Conservation (phyloP, 2,797 vertebrate genomes). For the Zalophus californianus region DNA sequence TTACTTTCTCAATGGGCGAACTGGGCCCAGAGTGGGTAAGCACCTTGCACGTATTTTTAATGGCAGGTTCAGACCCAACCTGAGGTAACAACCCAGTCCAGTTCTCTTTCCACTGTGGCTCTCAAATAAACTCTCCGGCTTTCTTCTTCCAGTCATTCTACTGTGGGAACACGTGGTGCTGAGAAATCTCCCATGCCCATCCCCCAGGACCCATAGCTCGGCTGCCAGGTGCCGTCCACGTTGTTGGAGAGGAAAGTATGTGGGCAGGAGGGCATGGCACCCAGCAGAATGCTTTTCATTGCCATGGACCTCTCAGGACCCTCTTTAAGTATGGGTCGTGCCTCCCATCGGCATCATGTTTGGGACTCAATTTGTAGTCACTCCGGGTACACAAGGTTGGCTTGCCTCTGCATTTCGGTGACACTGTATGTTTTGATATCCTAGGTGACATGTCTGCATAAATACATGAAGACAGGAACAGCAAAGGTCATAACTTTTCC, state of each 20-base stretch:
- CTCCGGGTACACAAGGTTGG: not conserved
- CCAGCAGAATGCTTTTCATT: not conserved
- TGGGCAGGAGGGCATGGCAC: not conserved
- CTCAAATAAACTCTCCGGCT: not conserved
- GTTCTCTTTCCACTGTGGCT: not conserved
- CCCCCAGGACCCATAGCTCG: not conserved
- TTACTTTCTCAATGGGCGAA: not conserved
- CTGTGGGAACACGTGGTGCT: not conserved
- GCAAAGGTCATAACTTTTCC: constrained; percentile 60
- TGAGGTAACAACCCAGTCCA: not conserved
- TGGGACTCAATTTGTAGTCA: constrained; percentile 23
- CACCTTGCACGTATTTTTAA: not conserved
- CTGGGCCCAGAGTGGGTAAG: not conserved
- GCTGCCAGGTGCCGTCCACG: not conserved
- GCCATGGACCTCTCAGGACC: not conserved
- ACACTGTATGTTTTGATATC: constrained; percentile 53
- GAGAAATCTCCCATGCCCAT: not conserved
- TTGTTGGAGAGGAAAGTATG: not conserved
- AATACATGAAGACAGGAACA: not conserved
- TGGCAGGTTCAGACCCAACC: not conserved
- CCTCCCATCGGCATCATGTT: constrained; percentile 10
- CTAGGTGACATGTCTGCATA: constrained; percentile 27
- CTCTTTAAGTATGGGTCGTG: not conserved
- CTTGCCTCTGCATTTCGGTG: not conserved
- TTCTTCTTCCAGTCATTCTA: not conserved